Evolutionary conservation across 1,140 invertebrate species (phyloP).

Genomic region (Drosophila funebris): DNA sequence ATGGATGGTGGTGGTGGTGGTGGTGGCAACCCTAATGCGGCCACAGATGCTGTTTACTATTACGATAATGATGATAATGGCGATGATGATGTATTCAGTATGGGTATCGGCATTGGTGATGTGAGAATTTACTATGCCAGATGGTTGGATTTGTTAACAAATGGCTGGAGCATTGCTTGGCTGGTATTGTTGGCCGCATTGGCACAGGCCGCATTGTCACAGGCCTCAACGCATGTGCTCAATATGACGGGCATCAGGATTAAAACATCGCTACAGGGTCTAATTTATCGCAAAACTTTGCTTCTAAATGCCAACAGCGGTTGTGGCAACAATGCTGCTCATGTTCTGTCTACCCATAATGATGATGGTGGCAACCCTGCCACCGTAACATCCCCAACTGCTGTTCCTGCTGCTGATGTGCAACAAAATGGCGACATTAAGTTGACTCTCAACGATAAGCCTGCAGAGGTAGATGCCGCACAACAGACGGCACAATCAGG

Average conservation of each 20-base stretch:
- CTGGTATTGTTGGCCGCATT: conserved; percentile 89
- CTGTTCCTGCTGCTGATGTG: conserved; percentile 11
- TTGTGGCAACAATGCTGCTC: conserved; percentile 39
- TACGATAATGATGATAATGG: conserved; percentile 31
- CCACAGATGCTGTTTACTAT: conserved; percentile 35
- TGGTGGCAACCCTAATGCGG: conserved; percentile 37
- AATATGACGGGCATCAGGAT: conserved; percentile 92
- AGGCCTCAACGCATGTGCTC: conserved; percentile 92
- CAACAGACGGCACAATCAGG: conserved; percentile 47
- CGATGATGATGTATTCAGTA: conserved; percentile 35
- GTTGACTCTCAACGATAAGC: conserved; percentile 40
- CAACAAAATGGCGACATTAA: conserved; percentile 46
- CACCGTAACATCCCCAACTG: background rate
- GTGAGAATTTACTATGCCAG: conserved; percentile 84
- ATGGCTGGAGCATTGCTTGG: conserved; percentile 91
- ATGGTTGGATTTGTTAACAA: conserved; percentile 87
- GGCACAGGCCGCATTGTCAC: conserved; percentile 91
- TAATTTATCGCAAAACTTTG: conserved; percentile 84
- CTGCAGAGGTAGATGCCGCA: conserved; percentile 22
- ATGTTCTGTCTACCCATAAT: conserved; percentile 37
- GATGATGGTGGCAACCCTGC: conserved; percentile 9
- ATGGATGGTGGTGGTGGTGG: background rate
- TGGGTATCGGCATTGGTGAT: conserved; percentile 43
- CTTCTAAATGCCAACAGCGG: conserved; percentile 69
- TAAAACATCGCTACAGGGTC: conserved; percentile 91